These are phyloP conservation scores for Megalopta genalis DNA, from an alignment of 1,140 invertebrate genomes.

Conservation along the genomic window DNA sequence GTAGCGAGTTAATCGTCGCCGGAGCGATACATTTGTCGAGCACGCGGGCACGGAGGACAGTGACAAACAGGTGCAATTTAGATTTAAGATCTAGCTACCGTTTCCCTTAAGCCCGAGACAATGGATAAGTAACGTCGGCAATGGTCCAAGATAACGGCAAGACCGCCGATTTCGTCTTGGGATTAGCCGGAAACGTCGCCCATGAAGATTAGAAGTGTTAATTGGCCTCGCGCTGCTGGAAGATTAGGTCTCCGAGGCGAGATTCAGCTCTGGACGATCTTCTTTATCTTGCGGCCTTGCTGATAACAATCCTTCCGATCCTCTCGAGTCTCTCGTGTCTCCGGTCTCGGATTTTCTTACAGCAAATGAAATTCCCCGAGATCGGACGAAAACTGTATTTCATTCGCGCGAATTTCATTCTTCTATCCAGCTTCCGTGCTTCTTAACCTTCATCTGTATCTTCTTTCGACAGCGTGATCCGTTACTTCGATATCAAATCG, in stretches of 20 bases:
- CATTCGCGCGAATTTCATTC: too few species aligned
- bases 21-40: conserved; percentile 55
- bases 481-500: too few species aligned
- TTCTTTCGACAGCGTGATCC: too few species aligned
- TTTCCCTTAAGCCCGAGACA: conserved; percentile 69
- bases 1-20: conserved; percentile 44
- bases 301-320: neutral
- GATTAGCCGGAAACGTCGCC: conserved; percentile 65
- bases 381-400: too few species aligned
- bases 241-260: neutral
- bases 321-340: neutral
- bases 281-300: neutral
- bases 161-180: conserved; percentile 66
- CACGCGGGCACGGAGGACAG: conserved; percentile 36
- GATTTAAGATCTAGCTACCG: conserved; percentile 75
- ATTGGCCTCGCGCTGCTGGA: conserved; percentile 56
- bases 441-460: too few species aligned
- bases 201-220: conserved; percentile 72
- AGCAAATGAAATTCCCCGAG: too few species aligned
- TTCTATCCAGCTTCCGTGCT: too few species aligned
- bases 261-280: conserved; percentile 4
- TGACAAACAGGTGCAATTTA: conserved; percentile 78
- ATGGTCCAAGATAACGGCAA: conserved; percentile 72
- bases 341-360: too few species aligned
- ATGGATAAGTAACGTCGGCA: conserved; percentile 76